phyloP scores from a whole-genome alignment of 2,113 vertebrate genomes.

The Maccullochella peelii region DNA sequence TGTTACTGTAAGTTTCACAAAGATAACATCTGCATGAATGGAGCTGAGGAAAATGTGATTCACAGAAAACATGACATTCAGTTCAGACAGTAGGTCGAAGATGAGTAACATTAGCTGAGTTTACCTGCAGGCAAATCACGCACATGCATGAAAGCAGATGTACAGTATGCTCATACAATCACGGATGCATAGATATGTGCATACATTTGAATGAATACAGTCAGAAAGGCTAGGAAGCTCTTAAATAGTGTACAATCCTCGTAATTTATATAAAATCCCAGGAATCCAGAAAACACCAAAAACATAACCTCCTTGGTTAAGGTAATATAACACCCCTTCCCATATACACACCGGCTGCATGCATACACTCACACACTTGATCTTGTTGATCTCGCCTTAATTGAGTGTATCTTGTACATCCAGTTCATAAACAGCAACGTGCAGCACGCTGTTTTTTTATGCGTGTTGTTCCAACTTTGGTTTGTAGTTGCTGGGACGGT shows the following conservation, averaged over 20 bases:
- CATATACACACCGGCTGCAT: background rate
- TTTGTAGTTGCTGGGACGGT: background rate
- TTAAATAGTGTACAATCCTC: background rate
- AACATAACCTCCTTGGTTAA: background rate
- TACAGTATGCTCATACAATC: background rate
- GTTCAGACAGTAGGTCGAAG: conserved; percentile 14
- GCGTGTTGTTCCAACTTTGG: conserved; percentile 1
- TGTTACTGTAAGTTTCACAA: conserved; percentile 41
- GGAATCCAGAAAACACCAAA: background rate
- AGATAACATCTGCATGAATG: conserved; percentile 63
- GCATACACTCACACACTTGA: background rate
- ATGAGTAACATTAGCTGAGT: conserved; percentile 32
- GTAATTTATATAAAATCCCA: background rate
- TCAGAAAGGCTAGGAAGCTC: background rate
- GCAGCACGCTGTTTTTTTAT: conserved; percentile 5
- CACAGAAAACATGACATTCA: conserved; percentile 44
- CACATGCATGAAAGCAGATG: conserved; percentile 18
- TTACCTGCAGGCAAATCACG: conserved; percentile 31
- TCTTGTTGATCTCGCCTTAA: background rate
- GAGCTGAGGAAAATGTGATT: conserved; percentile 64
- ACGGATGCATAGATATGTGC: background rate
- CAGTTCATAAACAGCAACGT: background rate
- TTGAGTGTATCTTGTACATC: background rate
- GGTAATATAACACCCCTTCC: background rate
- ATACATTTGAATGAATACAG: background rate